Evolutionary conservation across 2,113 vertebrate species (phyloP).

Genomic region (Sclerurus mexicanus): DNA sequence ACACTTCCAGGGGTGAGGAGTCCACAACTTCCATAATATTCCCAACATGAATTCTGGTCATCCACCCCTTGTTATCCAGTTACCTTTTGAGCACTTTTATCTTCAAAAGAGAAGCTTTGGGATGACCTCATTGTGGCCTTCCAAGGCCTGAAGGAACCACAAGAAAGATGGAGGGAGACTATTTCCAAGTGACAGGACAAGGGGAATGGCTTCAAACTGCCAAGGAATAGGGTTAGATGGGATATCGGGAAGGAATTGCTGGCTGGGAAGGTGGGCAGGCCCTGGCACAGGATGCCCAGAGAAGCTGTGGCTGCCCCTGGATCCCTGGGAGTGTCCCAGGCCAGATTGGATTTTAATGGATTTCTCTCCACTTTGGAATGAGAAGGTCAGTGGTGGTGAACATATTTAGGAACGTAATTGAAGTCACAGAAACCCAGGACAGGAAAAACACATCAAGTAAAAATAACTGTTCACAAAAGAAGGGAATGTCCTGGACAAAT

Average conservation of each 20-base stretch:
- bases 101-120: neutral
- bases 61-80: neutral
- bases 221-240: neutral
- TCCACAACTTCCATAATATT: neutral
- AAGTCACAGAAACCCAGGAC: neutral
- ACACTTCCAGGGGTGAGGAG: neutral
- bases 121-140: neutral
- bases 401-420: neutral
- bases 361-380: neutral
- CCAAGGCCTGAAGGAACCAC: neutral
- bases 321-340: too few relatives aligned
- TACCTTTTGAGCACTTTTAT: neutral
- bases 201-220: neutral
- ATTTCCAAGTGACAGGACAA: neutral
- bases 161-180: neutral
- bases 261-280: neutral
- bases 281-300: neutral
- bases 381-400: neutral
- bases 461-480: neutral
- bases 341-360: too few relatives aligned
- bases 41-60: neutral
- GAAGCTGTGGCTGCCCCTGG: too few relatives aligned
- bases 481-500: neutral
- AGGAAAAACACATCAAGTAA: neutral
- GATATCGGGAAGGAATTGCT: neutral